Evolutionary conservation across 2,888 invertebrate genomes (phyloP).

Genomic region (Helleia helle): DNA sequence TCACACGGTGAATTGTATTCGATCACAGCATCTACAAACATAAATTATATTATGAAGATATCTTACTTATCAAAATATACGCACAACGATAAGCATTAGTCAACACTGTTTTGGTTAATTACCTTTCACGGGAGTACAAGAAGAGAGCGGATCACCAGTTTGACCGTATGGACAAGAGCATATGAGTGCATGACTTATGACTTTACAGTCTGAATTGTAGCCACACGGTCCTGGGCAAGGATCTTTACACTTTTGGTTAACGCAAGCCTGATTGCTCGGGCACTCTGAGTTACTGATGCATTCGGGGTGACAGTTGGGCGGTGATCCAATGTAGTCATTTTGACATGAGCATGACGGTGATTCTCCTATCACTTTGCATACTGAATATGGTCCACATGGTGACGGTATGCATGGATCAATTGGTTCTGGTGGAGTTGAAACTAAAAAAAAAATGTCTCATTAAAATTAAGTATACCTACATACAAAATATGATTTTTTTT

Average conservation of each 20-base stretch:
- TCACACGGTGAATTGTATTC: conserved; percentile 75
- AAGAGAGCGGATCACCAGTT: conserved; percentile 78
- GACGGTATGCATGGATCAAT: conserved; percentile 78
- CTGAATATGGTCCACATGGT: conserved; percentile 78
- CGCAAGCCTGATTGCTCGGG: conserved; percentile 76
- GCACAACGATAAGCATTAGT: conserved; percentile 5
- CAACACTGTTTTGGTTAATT: conserved; percentile 19
- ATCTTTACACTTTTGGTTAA: conserved; percentile 80
- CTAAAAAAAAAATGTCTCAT: conserved; percentile 43
- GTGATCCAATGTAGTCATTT: conserved; percentile 74
- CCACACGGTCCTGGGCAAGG: conserved; percentile 82
- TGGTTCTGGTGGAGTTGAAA: conserved; percentile 46
- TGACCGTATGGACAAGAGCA: conserved; percentile 76
- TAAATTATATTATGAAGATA: conserved; percentile 1
- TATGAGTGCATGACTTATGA: conserved; percentile 82
- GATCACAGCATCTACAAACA: conserved; percentile 45
- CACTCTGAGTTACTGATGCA: conserved; percentile 81
- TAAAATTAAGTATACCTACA: no score
- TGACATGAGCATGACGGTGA: conserved; percentile 79
- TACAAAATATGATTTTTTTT: no score
- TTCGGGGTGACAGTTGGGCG: conserved; percentile 79
- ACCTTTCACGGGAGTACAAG: conserved; percentile 58
- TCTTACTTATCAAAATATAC: not conserved
- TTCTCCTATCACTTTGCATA: conserved; percentile 76
- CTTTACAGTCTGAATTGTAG: conserved; percentile 79